phyloP scores from a whole-genome alignment of 2,797 vertebrate species.

The Coreius guichenoti region DNA sequence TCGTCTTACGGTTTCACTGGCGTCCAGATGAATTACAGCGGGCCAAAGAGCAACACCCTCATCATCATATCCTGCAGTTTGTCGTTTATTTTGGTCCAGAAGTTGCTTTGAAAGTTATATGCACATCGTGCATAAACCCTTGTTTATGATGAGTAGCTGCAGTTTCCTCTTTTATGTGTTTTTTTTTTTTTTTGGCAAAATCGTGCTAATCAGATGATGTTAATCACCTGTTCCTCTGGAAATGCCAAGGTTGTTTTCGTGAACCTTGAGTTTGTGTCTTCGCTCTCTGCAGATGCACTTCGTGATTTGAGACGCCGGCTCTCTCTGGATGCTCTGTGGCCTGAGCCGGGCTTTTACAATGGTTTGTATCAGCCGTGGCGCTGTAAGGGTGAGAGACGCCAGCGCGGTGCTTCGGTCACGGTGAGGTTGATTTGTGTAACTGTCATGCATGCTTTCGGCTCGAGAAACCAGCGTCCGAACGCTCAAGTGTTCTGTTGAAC shows the following conservation, averaged over 20 bases:
- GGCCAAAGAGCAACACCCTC: conserved; percentile 59
- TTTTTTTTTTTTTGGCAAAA: conserved; percentile 55
- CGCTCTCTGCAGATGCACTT: conserved; percentile 36
- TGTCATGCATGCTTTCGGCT: neutral
- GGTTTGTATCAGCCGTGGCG: conserved; percentile 94
- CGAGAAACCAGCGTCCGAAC: neutral
- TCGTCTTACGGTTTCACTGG: neutral
- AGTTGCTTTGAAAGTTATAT: conserved; percentile 80
- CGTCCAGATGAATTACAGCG: neutral
- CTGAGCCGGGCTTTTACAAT: conserved; percentile 95
- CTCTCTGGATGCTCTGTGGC: conserved; percentile 79
- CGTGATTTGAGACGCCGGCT: conserved; percentile 47
- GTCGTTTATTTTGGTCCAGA: conserved; percentile 51
- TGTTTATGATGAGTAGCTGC: conserved; percentile 64
- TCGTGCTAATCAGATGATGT: conserved; percentile 70
- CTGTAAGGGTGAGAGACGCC: conserved; percentile 61
- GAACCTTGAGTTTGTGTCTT: conserved; percentile 82
- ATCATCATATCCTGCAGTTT: conserved; percentile 69
- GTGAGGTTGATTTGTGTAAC: neutral
- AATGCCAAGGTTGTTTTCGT: conserved; percentile 86
- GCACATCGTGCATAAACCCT: conserved; percentile 91
- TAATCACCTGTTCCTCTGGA: conserved; percentile 65
- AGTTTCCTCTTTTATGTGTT: conserved; percentile 50
- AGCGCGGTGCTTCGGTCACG: neutral
- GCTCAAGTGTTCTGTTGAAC: neutral